Conservation (phyloP, 2,888 invertebrate species). For the Leptopilina drosophilae region DNA sequence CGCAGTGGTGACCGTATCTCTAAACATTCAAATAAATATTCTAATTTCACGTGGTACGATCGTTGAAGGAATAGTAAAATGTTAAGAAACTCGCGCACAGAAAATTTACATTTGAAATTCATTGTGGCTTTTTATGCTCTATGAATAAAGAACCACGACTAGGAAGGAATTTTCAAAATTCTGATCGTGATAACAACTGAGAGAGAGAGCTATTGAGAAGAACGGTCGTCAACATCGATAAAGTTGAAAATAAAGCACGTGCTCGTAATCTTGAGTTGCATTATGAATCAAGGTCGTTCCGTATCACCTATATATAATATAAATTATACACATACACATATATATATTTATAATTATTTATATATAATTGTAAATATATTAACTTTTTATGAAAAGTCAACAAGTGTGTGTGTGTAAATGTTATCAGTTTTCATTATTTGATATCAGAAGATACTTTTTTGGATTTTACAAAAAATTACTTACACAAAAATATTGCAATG, state of each 20-base stretch:
- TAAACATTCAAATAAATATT: constrained; percentile 5
- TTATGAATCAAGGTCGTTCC: constrained; percentile 25
- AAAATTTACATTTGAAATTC: neutral
- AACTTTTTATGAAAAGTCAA: too few species aligned
- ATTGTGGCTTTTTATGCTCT: neutral
- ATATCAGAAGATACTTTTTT: too few species aligned
- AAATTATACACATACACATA: neutral
- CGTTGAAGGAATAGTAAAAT: neutral
- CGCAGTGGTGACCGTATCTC: neutral
- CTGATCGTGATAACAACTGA: neutral
- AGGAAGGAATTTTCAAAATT: constrained; percentile 14
- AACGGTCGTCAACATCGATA: constrained; percentile 37
- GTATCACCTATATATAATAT: constrained; percentile 23
- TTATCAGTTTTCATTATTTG: too few species aligned
- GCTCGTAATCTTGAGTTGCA: constrained; percentile 21
- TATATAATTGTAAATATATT: too few species aligned
- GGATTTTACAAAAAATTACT: too few species aligned
- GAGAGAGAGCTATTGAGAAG: neutral
- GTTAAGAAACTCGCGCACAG: neutral
- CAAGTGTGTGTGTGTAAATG: too few species aligned
- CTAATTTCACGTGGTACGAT: neutral
- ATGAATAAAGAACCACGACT: constrained; percentile 2
- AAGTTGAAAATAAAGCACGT: constrained; percentile 10
- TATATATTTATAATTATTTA: too few species aligned
- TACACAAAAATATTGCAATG: too few species aligned